Conservation (phyloP, 2,888 invertebrate genomes). For the Eupithecia abbreviata region DNA sequence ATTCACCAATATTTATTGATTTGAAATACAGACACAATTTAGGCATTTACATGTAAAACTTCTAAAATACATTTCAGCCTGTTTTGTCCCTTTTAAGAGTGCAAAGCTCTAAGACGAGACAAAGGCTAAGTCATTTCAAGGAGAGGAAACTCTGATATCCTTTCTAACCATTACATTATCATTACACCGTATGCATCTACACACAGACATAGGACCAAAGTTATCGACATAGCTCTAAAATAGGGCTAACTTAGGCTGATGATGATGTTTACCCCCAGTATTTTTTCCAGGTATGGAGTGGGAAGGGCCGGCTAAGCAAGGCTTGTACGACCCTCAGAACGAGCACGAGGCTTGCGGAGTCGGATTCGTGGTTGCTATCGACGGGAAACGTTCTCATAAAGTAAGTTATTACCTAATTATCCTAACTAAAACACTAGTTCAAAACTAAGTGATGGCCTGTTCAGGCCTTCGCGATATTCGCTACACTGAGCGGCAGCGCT, state of each 20-base stretch:
- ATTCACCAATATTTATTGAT: not conserved
- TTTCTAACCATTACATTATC: not conserved
- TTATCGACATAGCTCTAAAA: no score
- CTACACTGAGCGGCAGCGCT: no score
- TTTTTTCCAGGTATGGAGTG: conserved; percentile 87
- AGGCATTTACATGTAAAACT: not conserved
- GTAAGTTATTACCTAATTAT: conserved; percentile 71
- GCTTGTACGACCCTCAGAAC: conserved; percentile 97
- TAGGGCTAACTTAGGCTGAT: no score
- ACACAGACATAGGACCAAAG: no score
- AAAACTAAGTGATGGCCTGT: no score
- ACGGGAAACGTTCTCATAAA: conserved; percentile 96
- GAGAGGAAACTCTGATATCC: not conserved
- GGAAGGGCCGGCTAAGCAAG: conserved; percentile 93
- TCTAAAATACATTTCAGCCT: not conserved
- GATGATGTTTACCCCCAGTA: no score
- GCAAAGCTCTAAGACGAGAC: not conserved
- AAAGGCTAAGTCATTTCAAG: no score
- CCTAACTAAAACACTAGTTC: not conserved
- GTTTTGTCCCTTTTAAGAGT: not conserved
- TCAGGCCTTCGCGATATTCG: no score
- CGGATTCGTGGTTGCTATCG: conserved; percentile 99
- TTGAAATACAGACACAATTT: not conserved
- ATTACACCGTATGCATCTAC: no score
- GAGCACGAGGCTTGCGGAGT: conserved; percentile 99